Percentiles rank a stretch among this genome's conserved stretches.
phyloP scores from a whole-genome alignment of 2,888 invertebrate species.

The Ligdia adustata region DNA sequence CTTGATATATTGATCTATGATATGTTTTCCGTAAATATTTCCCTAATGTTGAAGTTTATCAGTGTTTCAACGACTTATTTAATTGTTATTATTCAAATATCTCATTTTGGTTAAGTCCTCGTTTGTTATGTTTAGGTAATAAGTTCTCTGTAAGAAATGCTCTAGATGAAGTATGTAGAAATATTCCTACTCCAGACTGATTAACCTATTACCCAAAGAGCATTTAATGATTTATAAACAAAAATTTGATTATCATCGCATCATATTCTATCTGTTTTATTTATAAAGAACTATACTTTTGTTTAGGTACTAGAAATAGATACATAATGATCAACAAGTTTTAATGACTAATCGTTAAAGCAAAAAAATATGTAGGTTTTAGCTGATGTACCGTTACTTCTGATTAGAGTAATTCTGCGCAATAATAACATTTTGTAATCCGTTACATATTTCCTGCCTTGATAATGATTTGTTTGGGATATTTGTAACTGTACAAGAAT shows the following conservation, averaged over 20 bases:
- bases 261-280: too few species aligned
- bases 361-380: too few species aligned
- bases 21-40: conserved; percentile 66
- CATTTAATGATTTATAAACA: too few species aligned
- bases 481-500: background rate
- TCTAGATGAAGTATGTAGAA: too few species aligned
- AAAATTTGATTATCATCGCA: too few species aligned
- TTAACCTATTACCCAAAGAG: too few species aligned
- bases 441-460: conserved; percentile 4
- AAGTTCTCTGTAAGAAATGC: too few species aligned
- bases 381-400: background rate
- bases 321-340: too few species aligned
- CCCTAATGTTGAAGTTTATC: conserved; percentile 65
- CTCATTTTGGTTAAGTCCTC: conserved; percentile 54
- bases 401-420: background rate
- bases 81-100: conserved; percentile 66
- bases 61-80: conserved; percentile 68
- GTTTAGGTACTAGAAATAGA: too few species aligned
- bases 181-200: too few species aligned
- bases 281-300: too few species aligned
- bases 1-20: conserved; percentile 55
- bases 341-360: too few species aligned
- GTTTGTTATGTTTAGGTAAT: background rate
- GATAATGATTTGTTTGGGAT: background rate
- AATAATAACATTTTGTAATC: background rate